Evolutionary conservation across 2,888 invertebrate species (phyloP).

Genomic region (Cryptocephalus primarius): DNA sequence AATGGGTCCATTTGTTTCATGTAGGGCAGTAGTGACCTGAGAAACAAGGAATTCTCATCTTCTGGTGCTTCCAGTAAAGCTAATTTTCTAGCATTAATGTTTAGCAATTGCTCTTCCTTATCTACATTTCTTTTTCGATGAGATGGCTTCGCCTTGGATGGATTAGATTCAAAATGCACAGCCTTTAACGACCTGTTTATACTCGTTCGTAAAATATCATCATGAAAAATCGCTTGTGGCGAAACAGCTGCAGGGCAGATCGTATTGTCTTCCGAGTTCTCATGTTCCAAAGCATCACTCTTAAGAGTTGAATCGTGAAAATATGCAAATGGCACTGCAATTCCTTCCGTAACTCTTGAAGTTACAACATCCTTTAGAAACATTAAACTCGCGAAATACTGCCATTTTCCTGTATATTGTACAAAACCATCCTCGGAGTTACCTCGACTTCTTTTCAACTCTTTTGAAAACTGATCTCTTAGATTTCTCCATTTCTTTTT

Average conservation of each 20-base stretch:
- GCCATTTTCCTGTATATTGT: constrained; percentile 4
- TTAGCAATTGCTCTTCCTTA: neutral
- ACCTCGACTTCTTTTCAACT: constrained; percentile 4
- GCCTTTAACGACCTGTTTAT: no score
- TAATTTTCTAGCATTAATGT: constrained; percentile 1
- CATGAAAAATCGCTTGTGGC: no score
- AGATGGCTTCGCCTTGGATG: neutral
- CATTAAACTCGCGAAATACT: constrained; percentile 1
- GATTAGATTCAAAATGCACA: no score
- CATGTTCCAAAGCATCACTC: neutral
- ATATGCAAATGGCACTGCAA: neutral
- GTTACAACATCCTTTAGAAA: constrained; percentile 3
- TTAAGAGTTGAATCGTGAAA: neutral
- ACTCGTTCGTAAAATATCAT: no score
- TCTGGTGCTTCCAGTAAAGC: constrained; percentile 1
- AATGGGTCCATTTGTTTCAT: constrained; percentile 1
- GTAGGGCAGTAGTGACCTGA: constrained; percentile 1
- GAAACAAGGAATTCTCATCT: constrained; percentile 1
- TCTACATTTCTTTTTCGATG: neutral
- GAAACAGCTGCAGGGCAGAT: neutral
- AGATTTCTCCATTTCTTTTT: constrained; percentile 7
- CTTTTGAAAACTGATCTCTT: constrained; percentile 5
- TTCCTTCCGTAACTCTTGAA: neutral
- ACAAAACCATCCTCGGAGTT: constrained; percentile 1
- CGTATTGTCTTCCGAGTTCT: neutral